Evolutionary conservation across 2,888 invertebrate genomes (phyloP).

Genomic region (Tuberolachnus salignus): DNA sequence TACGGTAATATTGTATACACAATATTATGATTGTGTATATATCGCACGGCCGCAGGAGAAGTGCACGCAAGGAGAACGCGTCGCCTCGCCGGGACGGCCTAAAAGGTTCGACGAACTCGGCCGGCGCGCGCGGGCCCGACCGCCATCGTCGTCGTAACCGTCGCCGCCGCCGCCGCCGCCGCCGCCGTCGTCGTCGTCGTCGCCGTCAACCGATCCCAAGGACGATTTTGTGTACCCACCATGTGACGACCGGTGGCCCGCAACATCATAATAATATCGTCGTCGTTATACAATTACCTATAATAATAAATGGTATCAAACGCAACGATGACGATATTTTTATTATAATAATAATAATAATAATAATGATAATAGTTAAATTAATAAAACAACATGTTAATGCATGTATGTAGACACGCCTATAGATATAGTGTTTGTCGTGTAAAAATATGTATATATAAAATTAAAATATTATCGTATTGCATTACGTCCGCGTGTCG

Average conservation of each 20-base stretch:
- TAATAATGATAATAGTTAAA: too few relatives aligned
- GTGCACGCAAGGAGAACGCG: constrained; percentile 33
- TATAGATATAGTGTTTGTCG: too few relatives aligned
- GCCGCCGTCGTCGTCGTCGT: not conserved
- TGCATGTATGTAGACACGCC: too few relatives aligned
- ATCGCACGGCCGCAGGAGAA: constrained; percentile 15
- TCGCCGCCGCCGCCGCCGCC: not conserved
- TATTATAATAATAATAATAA: not conserved
- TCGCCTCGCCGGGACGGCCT: not conserved
- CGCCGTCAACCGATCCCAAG: constrained; percentile 43
- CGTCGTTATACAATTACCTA: too few relatives aligned
- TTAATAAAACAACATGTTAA: too few relatives aligned
- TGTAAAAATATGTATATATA: not conserved
- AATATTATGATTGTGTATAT: not conserved
- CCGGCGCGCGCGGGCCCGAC: not conserved
- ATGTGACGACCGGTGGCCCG: not conserved
- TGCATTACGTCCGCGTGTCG: not conserved
- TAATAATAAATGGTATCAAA: too few relatives aligned
- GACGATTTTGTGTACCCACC: constrained; percentile 55
- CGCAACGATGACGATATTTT: not conserved
- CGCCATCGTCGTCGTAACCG: not conserved
- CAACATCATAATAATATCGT: too few relatives aligned
- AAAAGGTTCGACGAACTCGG: constrained; percentile 37
- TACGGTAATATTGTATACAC: not conserved
- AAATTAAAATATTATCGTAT: not conserved